Percentiles rank a stretch among this genome's conserved stretches.
Evolutionary conservation across 2,797 vertebrate species (phyloP).

Genomic region (Brachymystax lenok): DNA sequence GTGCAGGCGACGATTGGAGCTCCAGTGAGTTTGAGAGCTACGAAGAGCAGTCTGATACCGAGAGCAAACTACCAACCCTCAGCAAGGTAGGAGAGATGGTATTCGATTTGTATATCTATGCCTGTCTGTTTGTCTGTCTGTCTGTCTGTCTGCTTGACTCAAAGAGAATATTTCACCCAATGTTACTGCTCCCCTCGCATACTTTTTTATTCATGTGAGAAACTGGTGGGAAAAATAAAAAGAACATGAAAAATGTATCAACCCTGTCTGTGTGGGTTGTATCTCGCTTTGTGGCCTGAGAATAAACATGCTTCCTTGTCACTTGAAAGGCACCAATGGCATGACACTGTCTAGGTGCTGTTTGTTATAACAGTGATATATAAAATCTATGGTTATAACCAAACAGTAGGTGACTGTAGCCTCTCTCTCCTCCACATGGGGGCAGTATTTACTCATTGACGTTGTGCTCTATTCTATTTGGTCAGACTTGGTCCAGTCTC

Average conservation of each 20-base stretch:
- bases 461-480: slow-evolving; percentile 22
- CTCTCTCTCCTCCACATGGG: slow-evolving; percentile 66
- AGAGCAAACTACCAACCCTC: slow-evolving; percentile 74
- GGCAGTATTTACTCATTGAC: slow-evolving; percentile 72
- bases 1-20: slow-evolving; percentile 88
- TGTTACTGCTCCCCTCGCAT: neutral
- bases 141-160: slow-evolving; percentile 17
- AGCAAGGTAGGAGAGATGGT: slow-evolving; percentile 71
- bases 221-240: slow-evolving; percentile 46
- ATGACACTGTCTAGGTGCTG: slow-evolving; percentile 25
- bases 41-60: slow-evolving; percentile 89
- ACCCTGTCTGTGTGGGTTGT: slow-evolving; percentile 40
- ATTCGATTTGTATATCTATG: neutral
- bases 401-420: slow-evolving; percentile 17
- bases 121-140: neutral
- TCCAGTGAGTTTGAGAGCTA: slow-evolving; percentile 98
- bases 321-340: slow-evolving; percentile 53
- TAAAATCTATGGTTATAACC: slow-evolving; percentile 11
- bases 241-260: slow-evolving; percentile 50
- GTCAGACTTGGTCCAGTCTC: slow-evolving; percentile 31
- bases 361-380: neutral
- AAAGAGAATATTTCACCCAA: slow-evolving; percentile 48
- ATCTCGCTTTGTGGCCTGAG: slow-evolving; percentile 49
- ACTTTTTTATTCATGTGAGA: slow-evolving; percentile 51
- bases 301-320: slow-evolving; percentile 50